phyloP scores from a whole-genome alignment of 2,797 vertebrate genomes.

The Aphelocoma californica region DNA sequence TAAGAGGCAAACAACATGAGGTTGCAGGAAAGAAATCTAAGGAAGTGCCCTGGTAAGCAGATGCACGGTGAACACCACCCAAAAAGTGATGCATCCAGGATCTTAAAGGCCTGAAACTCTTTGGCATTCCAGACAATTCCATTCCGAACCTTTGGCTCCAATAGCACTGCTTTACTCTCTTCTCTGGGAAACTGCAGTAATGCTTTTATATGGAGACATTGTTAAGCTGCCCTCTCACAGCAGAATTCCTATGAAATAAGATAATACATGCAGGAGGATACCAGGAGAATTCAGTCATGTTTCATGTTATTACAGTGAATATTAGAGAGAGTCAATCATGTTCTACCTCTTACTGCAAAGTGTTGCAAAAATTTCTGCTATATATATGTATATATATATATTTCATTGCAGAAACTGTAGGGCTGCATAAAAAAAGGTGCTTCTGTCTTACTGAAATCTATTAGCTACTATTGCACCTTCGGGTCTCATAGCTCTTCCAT shows the following conservation, averaged over 20 bases:
- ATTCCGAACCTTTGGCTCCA: neutral
- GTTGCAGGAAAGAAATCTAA: neutral
- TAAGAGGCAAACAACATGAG: neutral
- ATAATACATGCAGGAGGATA: neutral
- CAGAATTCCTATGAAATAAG: neutral
- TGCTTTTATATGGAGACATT: neutral
- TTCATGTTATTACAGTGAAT: slow-evolving; percentile 49
- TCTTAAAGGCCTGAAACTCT: neutral
- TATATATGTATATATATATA: neutral
- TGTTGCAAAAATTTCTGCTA: neutral
- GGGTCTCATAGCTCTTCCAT: slow-evolving; percentile 39
- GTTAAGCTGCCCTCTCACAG: neutral
- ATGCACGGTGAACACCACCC: neutral
- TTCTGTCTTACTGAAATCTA: slow-evolving; percentile 65
- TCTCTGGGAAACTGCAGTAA: neutral
- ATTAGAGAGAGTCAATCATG: slow-evolving; percentile 64
- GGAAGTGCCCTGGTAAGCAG: neutral
- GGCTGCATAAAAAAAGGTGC: slow-evolving; percentile 19
- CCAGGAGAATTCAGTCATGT: neutral
- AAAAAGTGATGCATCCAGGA: neutral
- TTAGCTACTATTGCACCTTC: slow-evolving; percentile 54
- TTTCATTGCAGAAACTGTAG: slow-evolving; percentile 24
- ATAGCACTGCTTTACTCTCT: neutral
- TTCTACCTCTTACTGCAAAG: slow-evolving; percentile 17
- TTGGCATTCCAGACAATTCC: neutral